Percentiles rank a stretch among this genome's conserved stretches.
Conservation (phyloP, 2,888 invertebrate species). For the Dynastes maya region DNA sequence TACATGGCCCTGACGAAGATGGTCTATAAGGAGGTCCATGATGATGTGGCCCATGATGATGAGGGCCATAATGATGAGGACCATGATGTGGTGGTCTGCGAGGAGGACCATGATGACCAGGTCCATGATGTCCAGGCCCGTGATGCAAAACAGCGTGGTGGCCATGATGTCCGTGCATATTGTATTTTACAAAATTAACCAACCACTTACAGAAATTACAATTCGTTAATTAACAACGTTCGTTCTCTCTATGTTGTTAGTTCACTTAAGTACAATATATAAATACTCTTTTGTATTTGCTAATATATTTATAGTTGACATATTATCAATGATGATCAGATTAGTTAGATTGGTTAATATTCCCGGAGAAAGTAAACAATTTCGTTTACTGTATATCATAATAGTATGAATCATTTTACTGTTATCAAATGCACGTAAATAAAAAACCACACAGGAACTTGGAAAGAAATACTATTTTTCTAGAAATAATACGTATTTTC, state of each 20-base stretch:
- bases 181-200: neutral
- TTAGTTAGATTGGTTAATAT: neutral
- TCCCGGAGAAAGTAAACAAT: neutral
- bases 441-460: neutral
- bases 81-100: neutral
- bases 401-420: neutral
- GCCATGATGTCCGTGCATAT: neutral
- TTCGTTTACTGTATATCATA: neutral
- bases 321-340: neutral
- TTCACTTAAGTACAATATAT: neutral
- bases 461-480: neutral
- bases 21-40: neutral
- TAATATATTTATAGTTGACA: neutral
- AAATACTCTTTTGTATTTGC: neutral
- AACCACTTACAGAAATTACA: neutral
- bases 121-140: slow-evolving; percentile 22
- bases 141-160: slow-evolving; percentile 1
- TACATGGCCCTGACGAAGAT: neutral
- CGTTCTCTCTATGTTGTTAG: neutral
- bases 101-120: slow-evolving; percentile 11
- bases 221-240: neutral
- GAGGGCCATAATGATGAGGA: slow-evolving; percentile 3
- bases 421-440: neutral
- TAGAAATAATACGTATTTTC: neutral
- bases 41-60: neutral